Percentiles rank a stretch among this genome's conserved stretches.
Evolutionary conservation across 1,140 invertebrate genomes (phyloP).

Genomic region (Asobara japonica): DNA sequence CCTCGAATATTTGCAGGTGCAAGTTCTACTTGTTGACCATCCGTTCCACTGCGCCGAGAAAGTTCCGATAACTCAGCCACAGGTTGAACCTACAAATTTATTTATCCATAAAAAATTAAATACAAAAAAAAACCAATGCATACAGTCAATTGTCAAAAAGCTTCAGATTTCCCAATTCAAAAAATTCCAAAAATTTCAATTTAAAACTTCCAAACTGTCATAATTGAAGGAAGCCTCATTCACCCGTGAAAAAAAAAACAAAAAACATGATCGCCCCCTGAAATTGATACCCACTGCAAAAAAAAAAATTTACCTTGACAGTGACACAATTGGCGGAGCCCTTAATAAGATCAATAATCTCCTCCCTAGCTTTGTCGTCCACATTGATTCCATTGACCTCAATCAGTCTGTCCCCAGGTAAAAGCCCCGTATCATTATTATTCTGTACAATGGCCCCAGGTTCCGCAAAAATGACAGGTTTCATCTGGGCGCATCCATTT

Average conservation of each 20-base stretch:
- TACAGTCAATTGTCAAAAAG: too few species aligned
- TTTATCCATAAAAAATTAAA: too few species aligned
- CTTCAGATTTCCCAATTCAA: too few species aligned
- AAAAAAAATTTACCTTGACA: constrained; percentile 75
- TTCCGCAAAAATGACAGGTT: constrained; percentile 91
- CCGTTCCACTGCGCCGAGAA: constrained; percentile 72
- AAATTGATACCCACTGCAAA: too few species aligned
- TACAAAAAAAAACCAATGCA: too few species aligned
- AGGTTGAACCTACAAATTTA: constrained; percentile 79
- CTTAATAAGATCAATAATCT: constrained; percentile 93
- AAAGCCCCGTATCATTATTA: constrained; percentile 82
- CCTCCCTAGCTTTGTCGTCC: constrained; percentile 86
- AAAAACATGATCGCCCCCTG: too few species aligned
- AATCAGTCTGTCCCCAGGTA: constrained; percentile 92
- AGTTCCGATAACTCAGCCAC: constrained; percentile 89
- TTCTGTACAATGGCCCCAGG: constrained; percentile 83
- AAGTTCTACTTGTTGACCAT: constrained; percentile 74
- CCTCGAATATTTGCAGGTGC: constrained; percentile 76
- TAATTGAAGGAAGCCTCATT: too few species aligned
- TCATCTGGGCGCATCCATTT: constrained; percentile 70
- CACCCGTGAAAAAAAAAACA: too few species aligned
- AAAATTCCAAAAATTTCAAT: too few species aligned
- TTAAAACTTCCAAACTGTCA: too few species aligned
- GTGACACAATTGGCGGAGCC: constrained; percentile 83
- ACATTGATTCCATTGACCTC: constrained; percentile 91